phyloP scores from a whole-genome alignment of 23 tunicate species.

The Halocynthia roretzi region DNA sequence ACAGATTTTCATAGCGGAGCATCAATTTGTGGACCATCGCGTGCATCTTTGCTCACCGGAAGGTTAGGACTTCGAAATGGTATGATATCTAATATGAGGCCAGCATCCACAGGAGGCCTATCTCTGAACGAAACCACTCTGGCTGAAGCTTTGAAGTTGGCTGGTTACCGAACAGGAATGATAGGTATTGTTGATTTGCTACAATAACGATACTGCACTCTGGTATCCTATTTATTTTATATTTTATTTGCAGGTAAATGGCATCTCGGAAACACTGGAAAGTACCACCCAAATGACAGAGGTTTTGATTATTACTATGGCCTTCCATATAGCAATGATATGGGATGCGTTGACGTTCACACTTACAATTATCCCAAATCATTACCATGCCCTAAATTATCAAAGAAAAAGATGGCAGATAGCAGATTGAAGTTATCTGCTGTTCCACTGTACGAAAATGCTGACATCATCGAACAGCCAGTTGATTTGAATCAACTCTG shows the following conservation, averaged over 20 bases:
- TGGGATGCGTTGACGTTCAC: constrained; percentile 84
- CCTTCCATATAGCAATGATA: constrained; percentile 83
- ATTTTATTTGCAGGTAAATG: constrained; percentile 48
- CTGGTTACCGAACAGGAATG: constrained; percentile 85
- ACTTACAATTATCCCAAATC: constrained; percentile 38
- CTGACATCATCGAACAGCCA: constrained; percentile 72
- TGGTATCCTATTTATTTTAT: background rate
- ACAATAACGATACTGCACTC: background rate
- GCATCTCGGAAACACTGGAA: constrained; percentile 73
- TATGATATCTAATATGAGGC: constrained; percentile 40
- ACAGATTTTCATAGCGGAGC: constrained; percentile 85
- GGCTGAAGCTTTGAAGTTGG: constrained; percentile 63
- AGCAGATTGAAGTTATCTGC: constrained; percentile 8
- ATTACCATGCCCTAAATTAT: constrained; percentile 34
- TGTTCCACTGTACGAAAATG: constrained; percentile 56
- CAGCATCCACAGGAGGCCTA: constrained; percentile 44
- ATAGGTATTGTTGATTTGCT: constrained; percentile 34
- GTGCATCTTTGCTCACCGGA: constrained; percentile 77
- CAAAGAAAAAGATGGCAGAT: background rate
- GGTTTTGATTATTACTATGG: constrained; percentile 87
- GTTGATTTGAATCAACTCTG: constrained; percentile 53
- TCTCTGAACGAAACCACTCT: constrained; percentile 74
- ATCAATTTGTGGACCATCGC: constrained; percentile 71
- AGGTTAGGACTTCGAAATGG: constrained; percentile 77
- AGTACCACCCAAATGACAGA: constrained; percentile 55